These are phyloP conservation scores for Nineta flava DNA, from an alignment of 2,888 invertebrate genomes.

Conservation along the genomic window DNA sequence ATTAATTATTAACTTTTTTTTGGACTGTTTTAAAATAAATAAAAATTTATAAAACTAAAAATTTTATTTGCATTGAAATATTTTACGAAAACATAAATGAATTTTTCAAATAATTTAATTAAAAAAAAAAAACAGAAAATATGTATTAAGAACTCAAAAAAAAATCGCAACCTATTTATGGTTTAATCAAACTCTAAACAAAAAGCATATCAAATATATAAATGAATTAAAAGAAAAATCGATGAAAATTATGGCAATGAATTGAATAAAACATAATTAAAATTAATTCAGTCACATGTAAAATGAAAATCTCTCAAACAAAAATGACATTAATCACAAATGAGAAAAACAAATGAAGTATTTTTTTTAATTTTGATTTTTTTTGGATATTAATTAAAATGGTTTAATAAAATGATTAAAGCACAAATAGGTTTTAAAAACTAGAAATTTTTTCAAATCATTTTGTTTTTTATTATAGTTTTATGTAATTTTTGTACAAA, in stretches of 20 bases:
- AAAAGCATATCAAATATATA: neutral
- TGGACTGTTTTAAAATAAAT: too few species aligned
- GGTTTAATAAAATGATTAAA: neutral
- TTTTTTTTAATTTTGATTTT: too few species aligned
- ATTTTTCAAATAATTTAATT: neutral
- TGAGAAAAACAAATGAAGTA: neutral
- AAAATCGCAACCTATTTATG: conserved; percentile 3
- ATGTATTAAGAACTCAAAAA: neutral
- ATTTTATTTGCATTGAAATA: too few species aligned
- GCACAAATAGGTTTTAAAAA: neutral
- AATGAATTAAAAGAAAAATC: neutral
- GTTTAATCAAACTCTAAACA: conserved; percentile 1
- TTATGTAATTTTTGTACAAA: too few species aligned
- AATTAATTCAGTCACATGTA: neutral
- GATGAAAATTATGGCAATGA: neutral
- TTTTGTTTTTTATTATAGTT: too few species aligned
- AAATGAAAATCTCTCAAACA: neutral
- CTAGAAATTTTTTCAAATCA: neutral
- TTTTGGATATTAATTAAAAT: too few species aligned
- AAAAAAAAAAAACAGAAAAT: neutral
- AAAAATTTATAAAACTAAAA: too few species aligned
- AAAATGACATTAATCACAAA: neutral
- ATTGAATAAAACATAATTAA: too few species aligned
- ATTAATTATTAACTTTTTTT: too few species aligned
- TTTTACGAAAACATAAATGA: too few species aligned